Base-by-base conservation (phyloP, 2,888 invertebrate genomes). In the Melinopterus prodromus region DNA sequence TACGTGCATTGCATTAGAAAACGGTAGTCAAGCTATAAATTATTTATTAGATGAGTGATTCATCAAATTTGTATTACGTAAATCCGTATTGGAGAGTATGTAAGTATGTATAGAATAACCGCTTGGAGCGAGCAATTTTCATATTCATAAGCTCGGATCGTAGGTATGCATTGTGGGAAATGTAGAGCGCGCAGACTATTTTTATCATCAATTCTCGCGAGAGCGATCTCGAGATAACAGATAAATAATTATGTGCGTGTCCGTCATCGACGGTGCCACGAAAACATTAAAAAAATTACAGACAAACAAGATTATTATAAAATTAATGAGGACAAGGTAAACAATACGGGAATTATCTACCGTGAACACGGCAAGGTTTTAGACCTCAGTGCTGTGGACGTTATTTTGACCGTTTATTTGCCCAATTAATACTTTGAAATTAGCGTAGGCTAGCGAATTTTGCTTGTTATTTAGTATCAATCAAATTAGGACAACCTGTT, bases 61-160 rank as follows among this genome's bases (percentile, higher is more conserved):
- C 53, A 53, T 53, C 53, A 53, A 53, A 53, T 53, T 53, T 53
- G 53, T 53, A 53, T 53, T 53, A 53, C 53, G 53, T 53, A 53
- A 53, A 53, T 53, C 1, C 3, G 53, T 53, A 53, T 53, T 53
- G 53, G 53, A 53, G 53, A 9, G 2, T 53, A 53, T 53, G 53
- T 9, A 53, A 7, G 9, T 4, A 53, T 53, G 9, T 4, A 53
- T 53, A 53, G 53, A 9, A 12, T 53, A 7, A 12, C 26, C 53
- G 53, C 53, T 53, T 7, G 9, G 5, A 12, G 5, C 53, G 5
- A 12, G 5, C 53, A 7, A 53, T 9, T 53, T 53, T 53, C 7
- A 53, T 53, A 53, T 53, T 53, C 53, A 53, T 53, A 12, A 53
- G 53, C 7, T 53, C 53, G 12, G 9, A 6, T 53, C 9, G 5